A percentile compares a stretch with the other conserved stretches of the same genome.
phyloP scores from a whole-genome alignment of 2,113 vertebrate species.

The Arvicanthis niloticus region DNA sequence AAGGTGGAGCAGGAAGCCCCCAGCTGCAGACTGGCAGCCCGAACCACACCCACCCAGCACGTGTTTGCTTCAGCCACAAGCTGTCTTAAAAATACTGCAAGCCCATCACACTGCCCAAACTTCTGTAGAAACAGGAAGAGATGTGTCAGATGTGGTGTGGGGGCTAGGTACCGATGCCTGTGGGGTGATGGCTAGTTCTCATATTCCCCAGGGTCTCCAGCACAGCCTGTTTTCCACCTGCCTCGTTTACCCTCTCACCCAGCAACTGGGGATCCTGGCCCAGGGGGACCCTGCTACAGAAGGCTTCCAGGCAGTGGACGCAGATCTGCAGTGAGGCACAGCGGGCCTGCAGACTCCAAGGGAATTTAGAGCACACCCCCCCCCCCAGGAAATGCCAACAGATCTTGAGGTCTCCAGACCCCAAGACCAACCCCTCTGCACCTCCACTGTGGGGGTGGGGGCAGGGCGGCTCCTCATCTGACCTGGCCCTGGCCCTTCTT shows the following conservation, averaged over 20 bases:
- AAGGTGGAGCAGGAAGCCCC: background rate
- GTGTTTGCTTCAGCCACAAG: background rate
- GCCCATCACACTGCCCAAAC: background rate
- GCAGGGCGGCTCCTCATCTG: background rate
- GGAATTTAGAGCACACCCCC: background rate
- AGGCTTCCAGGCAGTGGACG: background rate
- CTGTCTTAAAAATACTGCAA: background rate
- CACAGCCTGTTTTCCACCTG: background rate
- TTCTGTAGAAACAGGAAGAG: background rate
- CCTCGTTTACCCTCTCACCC: background rate
- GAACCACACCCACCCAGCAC: background rate
- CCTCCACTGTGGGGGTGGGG: background rate
- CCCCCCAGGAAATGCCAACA: background rate
- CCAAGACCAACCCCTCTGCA: background rate
- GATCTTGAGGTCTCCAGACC: background rate
- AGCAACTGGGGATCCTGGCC: background rate
- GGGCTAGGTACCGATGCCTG: background rate
- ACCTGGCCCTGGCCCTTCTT: background rate
- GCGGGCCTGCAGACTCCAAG: background rate
- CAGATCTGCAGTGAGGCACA: background rate
- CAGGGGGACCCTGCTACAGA: background rate
- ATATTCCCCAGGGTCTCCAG: background rate
- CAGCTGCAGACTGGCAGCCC: background rate
- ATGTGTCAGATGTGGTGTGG: accelerated
- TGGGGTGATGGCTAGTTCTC: background rate